Base-by-base conservation (phyloP, 1,140 invertebrate species). In the Sitobion miscanthi region DNA sequence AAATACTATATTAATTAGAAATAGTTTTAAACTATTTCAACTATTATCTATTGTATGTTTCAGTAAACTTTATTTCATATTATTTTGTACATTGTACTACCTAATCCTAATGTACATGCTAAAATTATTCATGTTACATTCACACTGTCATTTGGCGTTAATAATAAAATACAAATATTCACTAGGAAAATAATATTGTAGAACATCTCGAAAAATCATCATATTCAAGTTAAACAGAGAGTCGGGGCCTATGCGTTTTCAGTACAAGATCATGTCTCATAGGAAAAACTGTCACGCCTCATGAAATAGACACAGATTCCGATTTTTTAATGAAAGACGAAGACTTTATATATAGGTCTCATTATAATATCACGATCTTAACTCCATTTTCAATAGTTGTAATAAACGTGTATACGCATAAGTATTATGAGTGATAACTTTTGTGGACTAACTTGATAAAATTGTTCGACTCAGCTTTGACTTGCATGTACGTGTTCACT, bases 371-470 rank as follows among this genome's bases (percentile, higher is more conserved):
- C n/a, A 14, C 11, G 30, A 5, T 77, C n/a, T 77, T 77, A 77
- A 77, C 4, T 69, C 2, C 11, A 69, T 69, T 69, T 69, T 69
- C 9, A n/a, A 30, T 69, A 69, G 30, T 69, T 77, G 5, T 77
- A n/a, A n/a, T 77, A 77, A n/a, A 77, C 14, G 5, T n/a, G 7
- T 77, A 69, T 69, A 69, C 30, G 45, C 9, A 30, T 69, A n/a
- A 69, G 30, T 69, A 69, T n/a, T 69, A n/a, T 5, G 17, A 77
- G n/a, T 77, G 14, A n/a, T 17, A 77, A 17, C 0, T 91, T 91
- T 83, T 83, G 17, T 83, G 0, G 4, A 92, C 91, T 42, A 42
- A 93, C 91, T 86, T 93, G 35, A 93, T 86, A 86, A 93, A 93
- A 93, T 93, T 23, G 0, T 86, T 86, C 1, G 69, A 83, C 20